These are phyloP conservation scores for Tribolium freemani DNA, from an alignment of 2,888 invertebrate genomes.

Conservation along the genomic window DNA sequence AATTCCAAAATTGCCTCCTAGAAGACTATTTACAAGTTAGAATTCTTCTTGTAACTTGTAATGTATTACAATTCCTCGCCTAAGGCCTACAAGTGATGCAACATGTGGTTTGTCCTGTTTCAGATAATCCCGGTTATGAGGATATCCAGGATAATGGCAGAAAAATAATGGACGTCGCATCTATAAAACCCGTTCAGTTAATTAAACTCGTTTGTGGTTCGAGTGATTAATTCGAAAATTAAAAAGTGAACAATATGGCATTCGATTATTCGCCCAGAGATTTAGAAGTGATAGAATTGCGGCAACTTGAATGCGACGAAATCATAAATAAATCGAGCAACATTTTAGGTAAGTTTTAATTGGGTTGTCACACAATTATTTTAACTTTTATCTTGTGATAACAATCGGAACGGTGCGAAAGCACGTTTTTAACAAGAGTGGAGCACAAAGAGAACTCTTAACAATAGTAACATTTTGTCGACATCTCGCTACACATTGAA, in stretches of 20 bases:
- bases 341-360: not conserved
- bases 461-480: constrained; percentile 29
- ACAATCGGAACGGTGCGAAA: constrained; percentile 6
- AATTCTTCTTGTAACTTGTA: no score
- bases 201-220: not conserved
- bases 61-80: not conserved
- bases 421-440: constrained; percentile 7
- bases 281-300: not conserved
- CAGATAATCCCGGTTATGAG: constrained; percentile 14
- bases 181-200: not conserved
- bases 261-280: constrained; percentile 4
- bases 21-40: no score
- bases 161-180: not conserved
- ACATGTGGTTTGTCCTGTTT: constrained; percentile 38
- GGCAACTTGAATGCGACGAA: not conserved
- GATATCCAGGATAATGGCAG: constrained; percentile 1
- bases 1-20: no score
- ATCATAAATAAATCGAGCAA: not conserved
- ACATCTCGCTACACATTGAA: constrained; percentile 15
- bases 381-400: constrained; percentile 7
- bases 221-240: not conserved
- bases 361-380: not conserved
- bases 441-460: constrained; percentile 30
- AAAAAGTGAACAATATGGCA: constrained; percentile 6
- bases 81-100: constrained; percentile 16